Evolutionary conservation across 2,888 invertebrate species (phyloP).

Genomic region (Meghimatium bilineatum): DNA sequence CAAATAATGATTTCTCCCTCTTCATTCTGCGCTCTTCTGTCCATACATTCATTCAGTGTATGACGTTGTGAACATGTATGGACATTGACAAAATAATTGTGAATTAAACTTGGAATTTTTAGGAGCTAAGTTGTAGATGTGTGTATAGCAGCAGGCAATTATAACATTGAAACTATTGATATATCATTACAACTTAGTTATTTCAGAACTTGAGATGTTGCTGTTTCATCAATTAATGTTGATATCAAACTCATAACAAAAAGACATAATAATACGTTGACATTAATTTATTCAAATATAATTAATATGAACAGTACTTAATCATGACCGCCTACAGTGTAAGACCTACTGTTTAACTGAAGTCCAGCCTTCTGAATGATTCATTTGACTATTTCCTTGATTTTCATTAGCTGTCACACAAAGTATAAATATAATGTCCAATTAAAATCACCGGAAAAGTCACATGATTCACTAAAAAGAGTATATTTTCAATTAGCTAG

Average conservation of each 20-base stretch:
- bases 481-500: no score
- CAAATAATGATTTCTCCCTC: conserved; percentile 18
- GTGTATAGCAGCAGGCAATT: not conserved
- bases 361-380: no score
- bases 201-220: not conserved
- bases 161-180: not conserved
- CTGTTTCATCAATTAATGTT: not conserved
- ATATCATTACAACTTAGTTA: no score
- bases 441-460: no score
- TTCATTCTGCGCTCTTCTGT: not conserved
- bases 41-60: not conserved
- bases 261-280: not conserved
- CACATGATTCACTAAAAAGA: no score
- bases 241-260: not conserved
- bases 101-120: not conserved
- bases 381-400: no score
- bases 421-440: no score
- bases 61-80: not conserved
- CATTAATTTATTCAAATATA: not conserved
- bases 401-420: no score
- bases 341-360: no score
- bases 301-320: not conserved
- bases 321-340: not conserved
- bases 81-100: not conserved
- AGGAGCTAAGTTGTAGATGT: no score